Evolutionary conservation across 2,797 vertebrate species (phyloP).

Genomic region (Threskiornis aethiopicus): DNA sequence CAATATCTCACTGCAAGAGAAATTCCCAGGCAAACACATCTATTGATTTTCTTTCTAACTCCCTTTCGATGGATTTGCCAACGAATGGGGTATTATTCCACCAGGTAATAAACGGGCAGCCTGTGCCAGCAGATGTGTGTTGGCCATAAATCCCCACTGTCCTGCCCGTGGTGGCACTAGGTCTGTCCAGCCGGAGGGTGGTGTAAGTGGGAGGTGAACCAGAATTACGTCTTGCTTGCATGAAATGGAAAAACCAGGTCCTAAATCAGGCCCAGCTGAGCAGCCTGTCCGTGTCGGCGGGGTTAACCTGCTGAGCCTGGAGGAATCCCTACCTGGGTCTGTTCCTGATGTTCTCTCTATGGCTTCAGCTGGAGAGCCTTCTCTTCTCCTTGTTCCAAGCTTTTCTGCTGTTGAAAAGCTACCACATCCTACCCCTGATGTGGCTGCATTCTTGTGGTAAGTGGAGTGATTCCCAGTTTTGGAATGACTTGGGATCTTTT

Average conservation of each 20-base stretch:
- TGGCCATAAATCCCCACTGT: not conserved
- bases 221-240: not conserved
- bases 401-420: slow-evolving; percentile 5
- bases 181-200: not conserved
- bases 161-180: not conserved
- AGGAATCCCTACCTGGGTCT: not conserved
- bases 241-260: not conserved
- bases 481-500: not conserved
- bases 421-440: not conserved
- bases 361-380: not conserved
- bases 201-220: not conserved
- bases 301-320: not conserved
- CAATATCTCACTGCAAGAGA: not conserved
- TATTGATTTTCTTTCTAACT: slow-evolving; percentile 29
- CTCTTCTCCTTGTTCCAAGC: not conserved
- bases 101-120: not conserved
- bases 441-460: slow-evolving; percentile 2
- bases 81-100: not conserved
- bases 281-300: accelerated
- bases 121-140: not conserved
- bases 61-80: not conserved
- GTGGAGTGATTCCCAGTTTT: slow-evolving; percentile 3
- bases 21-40: slow-evolving; percentile 8
- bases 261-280: not conserved
- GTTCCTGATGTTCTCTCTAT: not conserved